Percentiles rank a stretch among this genome's conserved stretches.
Evolutionary conservation across 2,888 invertebrate genomes (phyloP).

Genomic region (Melieria picta): DNA sequence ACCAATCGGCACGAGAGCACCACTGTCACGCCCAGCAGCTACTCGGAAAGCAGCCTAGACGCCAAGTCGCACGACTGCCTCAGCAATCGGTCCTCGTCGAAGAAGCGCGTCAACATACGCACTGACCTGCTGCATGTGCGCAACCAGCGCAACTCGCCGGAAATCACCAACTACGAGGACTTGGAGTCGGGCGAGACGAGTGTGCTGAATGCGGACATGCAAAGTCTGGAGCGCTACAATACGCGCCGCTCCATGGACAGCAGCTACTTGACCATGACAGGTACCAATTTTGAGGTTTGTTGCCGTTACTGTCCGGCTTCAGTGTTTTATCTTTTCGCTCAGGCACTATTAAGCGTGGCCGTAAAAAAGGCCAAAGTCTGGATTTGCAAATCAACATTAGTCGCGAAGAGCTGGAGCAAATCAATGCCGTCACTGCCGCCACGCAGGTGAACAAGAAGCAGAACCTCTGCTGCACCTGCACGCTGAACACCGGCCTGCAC

Average conservation of each 20-base stretch:
- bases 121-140: constrained; percentile 67
- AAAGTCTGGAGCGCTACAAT: constrained; percentile 69
- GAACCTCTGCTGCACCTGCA: constrained; percentile 69
- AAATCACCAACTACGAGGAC: constrained; percentile 62
- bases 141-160: constrained; percentile 59
- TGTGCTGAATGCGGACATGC: constrained; percentile 59
- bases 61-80: constrained; percentile 66
- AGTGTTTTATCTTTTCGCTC: not conserved
- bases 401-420: constrained; percentile 75
- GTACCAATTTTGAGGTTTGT: constrained; percentile 38
- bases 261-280: constrained; percentile 73
- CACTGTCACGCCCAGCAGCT: constrained; percentile 65
- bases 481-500: constrained; percentile 73
- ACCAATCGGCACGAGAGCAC: constrained; percentile 61
- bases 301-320: too few species aligned
- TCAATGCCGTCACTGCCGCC: constrained; percentile 71
- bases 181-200: constrained; percentile 65
- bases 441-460: constrained; percentile 71
- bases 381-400: constrained; percentile 79
- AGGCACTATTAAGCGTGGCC: constrained; percentile 78
- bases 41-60: constrained; percentile 64
- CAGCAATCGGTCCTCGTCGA: constrained; percentile 67
- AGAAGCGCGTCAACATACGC: constrained; percentile 74
- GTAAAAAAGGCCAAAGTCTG: constrained; percentile 77
- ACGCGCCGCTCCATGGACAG: constrained; percentile 70